Conservation (phyloP, 1,140 invertebrate genomes). For the Trichomalopsis sarcophagae region DNA sequence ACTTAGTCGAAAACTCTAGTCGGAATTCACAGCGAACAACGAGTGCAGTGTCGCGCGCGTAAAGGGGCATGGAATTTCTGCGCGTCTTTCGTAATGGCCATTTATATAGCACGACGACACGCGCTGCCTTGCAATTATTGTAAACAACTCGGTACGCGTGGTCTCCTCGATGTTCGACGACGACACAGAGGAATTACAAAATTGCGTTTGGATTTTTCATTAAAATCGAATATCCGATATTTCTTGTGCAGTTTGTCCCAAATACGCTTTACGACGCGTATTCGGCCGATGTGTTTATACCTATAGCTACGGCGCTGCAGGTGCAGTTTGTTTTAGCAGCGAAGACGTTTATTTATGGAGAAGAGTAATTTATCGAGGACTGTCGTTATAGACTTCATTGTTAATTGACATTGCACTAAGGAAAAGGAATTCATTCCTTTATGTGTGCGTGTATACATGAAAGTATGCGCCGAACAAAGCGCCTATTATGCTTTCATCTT, state of each 20-base stretch:
- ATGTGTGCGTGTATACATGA: neutral
- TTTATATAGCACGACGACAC: conserved; percentile 40
- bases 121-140: conserved; percentile 27
- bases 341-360: no score
- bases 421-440: neutral
- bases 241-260: no score
- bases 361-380: no score
- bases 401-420: neutral
- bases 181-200: neutral
- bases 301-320: no score
- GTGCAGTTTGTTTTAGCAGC: no score
- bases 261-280: no score
- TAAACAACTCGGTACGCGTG: neutral
- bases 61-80: conserved; percentile 35
- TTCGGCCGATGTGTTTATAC: no score
- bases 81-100: conserved; percentile 42
- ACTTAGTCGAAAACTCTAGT: neutral
- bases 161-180: neutral
- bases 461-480: neutral
- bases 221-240: no score
- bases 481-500: neutral
- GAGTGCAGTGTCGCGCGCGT: neutral
- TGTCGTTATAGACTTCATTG: neutral
- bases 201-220: neutral
- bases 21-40: neutral